Evolutionary conservation across 2,797 vertebrate species (phyloP).

Genomic region (Amblyraja radiata): DNA sequence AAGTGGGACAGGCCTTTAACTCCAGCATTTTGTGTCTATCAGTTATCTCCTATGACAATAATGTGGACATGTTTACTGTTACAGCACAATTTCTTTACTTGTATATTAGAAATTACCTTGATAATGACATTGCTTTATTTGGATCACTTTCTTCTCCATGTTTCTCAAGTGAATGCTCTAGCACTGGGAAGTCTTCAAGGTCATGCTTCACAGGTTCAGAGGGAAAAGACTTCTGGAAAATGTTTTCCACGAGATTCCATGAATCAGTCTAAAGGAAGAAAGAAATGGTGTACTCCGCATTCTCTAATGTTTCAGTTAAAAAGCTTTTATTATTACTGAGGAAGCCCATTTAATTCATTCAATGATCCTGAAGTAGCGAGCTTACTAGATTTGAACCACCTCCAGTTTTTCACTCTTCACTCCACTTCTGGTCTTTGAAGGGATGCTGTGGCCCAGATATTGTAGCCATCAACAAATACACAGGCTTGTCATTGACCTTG

Average conservation of each 20-base stretch:
- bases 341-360: not conserved
- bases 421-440: not conserved
- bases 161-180: slow-evolving; percentile 47
- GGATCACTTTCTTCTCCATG: slow-evolving; percentile 4
- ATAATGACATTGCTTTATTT: not conserved
- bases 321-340: not conserved
- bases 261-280: slow-evolving; percentile 7
- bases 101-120: slow-evolving; percentile 11
- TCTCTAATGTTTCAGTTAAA: not conserved
- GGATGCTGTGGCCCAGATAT: no score
- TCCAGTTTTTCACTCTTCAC: not conserved
- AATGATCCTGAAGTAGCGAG: not conserved
- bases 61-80: no score
- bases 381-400: not conserved
- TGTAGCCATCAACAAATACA: no score
- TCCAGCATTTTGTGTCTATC: no score
- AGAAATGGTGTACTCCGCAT: not conserved
- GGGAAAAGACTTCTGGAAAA: slow-evolving; percentile 54
- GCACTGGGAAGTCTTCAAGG: slow-evolving; percentile 45
- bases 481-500: no score
- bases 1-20: no score
- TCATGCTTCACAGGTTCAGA: slow-evolving; percentile 47
- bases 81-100: not conserved
- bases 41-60: no score
- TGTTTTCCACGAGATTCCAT: slow-evolving; percentile 41